Evolutionary conservation across 2,888 invertebrate species (phyloP).

Genomic region (Synergus gifuensis): DNA sequence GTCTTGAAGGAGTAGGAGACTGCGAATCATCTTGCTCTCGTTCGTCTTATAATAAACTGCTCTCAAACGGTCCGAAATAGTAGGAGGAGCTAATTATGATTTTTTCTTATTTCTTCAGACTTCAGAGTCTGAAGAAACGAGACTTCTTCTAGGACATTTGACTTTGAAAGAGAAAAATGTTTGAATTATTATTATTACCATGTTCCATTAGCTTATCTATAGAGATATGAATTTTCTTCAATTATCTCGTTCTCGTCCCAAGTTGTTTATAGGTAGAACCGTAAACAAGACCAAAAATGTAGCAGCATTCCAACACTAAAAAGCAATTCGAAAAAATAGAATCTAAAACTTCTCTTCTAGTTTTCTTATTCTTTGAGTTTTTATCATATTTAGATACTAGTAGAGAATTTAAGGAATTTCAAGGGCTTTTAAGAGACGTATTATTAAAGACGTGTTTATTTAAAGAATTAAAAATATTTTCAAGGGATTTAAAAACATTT

Average conservation of each 20-base stretch:
- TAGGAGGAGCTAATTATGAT: conserved; percentile 18
- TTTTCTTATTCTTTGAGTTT: not conserved
- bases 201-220: conserved; percentile 1
- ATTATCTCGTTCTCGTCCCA: not conserved
- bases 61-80: conserved; percentile 16
- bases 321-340: not conserved
- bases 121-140: not conserved
- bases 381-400: not conserved
- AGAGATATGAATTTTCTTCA: not conserved
- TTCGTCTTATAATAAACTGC: conserved; percentile 36
- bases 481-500: no score
- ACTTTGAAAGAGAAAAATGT: not conserved
- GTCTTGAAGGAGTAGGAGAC: conserved; percentile 37
- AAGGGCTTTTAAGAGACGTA: no score
- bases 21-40: conserved; percentile 33
- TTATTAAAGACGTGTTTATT: no score
- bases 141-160: not conserved
- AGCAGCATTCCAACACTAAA: not conserved
- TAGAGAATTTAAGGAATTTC: no score
- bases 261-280: not conserved
- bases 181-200: not conserved
- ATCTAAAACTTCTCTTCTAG: not conserved
- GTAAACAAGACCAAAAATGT: not conserved
- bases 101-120: not conserved
- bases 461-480: no score